Conservation (phyloP, 2,888 invertebrate species). For the Polymixis flavicincta region DNA sequence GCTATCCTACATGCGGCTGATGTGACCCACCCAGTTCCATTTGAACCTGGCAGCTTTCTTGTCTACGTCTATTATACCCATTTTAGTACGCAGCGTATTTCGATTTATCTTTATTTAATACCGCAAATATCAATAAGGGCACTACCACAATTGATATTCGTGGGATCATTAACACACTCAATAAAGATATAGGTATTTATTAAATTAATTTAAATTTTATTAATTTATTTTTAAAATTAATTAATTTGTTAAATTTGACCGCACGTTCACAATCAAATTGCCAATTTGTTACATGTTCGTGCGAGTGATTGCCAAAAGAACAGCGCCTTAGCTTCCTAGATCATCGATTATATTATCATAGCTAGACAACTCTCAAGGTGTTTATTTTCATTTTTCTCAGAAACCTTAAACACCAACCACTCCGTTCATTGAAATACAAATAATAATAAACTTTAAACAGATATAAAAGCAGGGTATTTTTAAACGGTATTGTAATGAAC, state of each 20-base stretch:
- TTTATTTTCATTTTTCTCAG: not conserved
- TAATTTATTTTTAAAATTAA: no score
- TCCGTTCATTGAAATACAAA: slow-evolving; percentile 29
- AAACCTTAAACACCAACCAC: not conserved
- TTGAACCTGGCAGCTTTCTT: no score
- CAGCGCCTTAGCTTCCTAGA: not conserved
- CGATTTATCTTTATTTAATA: not conserved
- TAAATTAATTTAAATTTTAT: no score
- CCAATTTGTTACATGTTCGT: not conserved
- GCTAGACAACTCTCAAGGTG: not conserved
- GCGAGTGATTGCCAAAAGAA: not conserved
- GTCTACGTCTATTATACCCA: no score
- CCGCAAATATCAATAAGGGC: no score
- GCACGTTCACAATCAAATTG: not conserved
- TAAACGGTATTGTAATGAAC: slow-evolving; percentile 49
- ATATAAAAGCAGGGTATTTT: slow-evolving; percentile 28
- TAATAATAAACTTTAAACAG: slow-evolving; percentile 19
- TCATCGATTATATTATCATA: not conserved
- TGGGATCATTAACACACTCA: not conserved
- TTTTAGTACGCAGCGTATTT: not conserved
- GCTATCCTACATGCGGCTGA: no score
- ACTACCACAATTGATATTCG: not conserved
- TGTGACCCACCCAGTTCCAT: no score
- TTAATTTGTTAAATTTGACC: not conserved
- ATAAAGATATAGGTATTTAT: not conserved